These are phyloP conservation scores for Anthopleura sola DNA, from an alignment of 64 coral and sea anemone species.

Conservation along the genomic window DNA sequence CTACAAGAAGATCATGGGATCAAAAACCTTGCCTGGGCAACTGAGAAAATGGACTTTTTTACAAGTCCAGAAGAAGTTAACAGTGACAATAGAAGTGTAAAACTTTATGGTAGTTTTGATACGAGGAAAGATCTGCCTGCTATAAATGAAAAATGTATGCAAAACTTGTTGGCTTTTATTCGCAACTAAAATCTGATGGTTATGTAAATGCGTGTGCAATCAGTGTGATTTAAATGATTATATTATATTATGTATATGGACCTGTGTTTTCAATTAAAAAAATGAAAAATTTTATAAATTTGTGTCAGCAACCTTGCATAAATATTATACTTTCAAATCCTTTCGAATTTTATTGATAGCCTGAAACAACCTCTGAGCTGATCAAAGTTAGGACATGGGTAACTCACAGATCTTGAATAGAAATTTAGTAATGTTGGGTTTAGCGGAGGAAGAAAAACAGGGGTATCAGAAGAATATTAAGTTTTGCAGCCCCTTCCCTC, in stretches of 20 bases:
- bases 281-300: too few species aligned
- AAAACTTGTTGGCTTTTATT: constrained; percentile 51
- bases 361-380: too few species aligned
- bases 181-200: constrained; percentile 24
- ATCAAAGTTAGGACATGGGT: too few species aligned
- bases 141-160: constrained; percentile 68
- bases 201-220: background rate
- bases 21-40: constrained; percentile 86
- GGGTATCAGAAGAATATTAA: too few species aligned
- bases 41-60: constrained; percentile 39
- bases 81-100: background rate
- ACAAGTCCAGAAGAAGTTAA: constrained; percentile 31
- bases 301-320: too few species aligned
- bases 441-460: too few species aligned
- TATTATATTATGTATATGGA: background rate
- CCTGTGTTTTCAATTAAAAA: too few species aligned
- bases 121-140: constrained; percentile 3
- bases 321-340: too few species aligned
- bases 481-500: too few species aligned
- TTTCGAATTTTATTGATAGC: too few species aligned
- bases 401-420: too few species aligned
- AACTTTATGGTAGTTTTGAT: constrained; percentile 60
- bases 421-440: too few species aligned
- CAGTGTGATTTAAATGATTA: background rate
- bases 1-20: constrained; percentile 91